A percentile compares a stretch with the other conserved stretches of the same genome.
These are phyloP conservation scores for Drosophila lowei DNA, from an alignment of 1,140 invertebrate genomes.

Conservation along the genomic window DNA sequence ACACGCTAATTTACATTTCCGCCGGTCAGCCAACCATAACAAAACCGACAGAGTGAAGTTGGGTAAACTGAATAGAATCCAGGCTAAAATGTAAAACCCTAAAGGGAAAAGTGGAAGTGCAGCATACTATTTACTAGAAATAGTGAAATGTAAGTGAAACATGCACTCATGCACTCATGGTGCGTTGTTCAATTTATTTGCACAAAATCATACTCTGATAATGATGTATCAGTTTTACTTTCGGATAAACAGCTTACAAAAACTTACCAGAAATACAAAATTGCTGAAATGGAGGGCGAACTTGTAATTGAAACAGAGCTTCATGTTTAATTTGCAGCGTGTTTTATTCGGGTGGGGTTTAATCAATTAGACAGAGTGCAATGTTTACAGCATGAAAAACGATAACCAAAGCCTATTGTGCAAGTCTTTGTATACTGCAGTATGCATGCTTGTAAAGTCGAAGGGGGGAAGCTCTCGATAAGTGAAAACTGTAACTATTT, in stretches of 20 bases:
- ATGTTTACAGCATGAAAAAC: slow-evolving; percentile 4
- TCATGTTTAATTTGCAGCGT: slow-evolving; percentile 42
- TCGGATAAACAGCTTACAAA: neutral
- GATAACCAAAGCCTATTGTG: neutral
- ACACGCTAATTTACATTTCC: slow-evolving; percentile 37
- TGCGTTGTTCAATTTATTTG: neutral
- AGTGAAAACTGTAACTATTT: neutral
- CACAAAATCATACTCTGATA: neutral
- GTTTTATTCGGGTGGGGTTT: slow-evolving; percentile 11
- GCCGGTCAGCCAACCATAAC: slow-evolving; percentile 48
- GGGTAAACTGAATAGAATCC: neutral
- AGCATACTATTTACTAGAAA: too few relatives aligned
- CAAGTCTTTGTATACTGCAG: neutral
- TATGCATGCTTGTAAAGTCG: neutral
- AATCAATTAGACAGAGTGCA: slow-evolving; percentile 34
- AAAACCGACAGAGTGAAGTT: slow-evolving; percentile 18
- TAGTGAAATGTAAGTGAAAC: neutral
- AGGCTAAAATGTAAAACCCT: neutral
- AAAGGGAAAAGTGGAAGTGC: too few relatives aligned
- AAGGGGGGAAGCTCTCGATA: neutral
- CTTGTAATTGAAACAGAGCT: slow-evolving; percentile 69
- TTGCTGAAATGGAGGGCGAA: slow-evolving; percentile 78
- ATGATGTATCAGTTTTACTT: neutral
- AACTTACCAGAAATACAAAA: slow-evolving; percentile 76
- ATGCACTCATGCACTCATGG: too few relatives aligned